Evolutionary conservation across 2,113 vertebrate genomes (phyloP), one percentile per base, ranked within the genome.

Genomic region (Ictalurus punctatus): DNA sequence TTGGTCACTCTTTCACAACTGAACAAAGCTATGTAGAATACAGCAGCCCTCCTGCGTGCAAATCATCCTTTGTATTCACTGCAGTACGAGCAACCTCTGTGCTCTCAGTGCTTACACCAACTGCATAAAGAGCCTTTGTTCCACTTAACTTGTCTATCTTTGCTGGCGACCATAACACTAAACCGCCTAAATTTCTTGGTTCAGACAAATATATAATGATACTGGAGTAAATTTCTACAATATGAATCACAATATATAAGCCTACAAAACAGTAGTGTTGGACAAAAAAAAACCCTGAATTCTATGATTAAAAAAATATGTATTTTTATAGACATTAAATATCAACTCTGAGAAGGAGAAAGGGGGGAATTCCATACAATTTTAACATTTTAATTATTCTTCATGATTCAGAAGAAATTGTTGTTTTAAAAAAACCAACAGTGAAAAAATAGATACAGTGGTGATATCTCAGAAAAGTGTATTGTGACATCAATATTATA

Each of bases 81-180:
- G 81, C 81, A 83, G 54, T 59, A 37, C 14, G n/a, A 61, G 34
- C 34, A 27, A 25, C 23, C 23, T 44, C 21, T 83, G 21, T 63
- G 59, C 58, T 23, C 58, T 83, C 81, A 63, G 81, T 44, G 58
- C 58, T 25, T 37, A 83, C 2, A 14, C 56, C 58, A 63, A 61
- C 81, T 63, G 58, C 58, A 83, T 83, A 83, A 83, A 83, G 81
- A 83, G 34, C 23, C 81, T 83, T 63, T 83, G 81, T 83, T 83
- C 59, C 6, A 14, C 34, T 63, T 40, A 25, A 83, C 12, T 83
- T 83, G 34, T 27, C 81, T 8, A 27, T 44, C 34, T 83, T 63
- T 40, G 21, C 81, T 83, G 58, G 81, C 2, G 6, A 61, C 6
- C 34, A 40, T 83, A 23, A 27, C 58, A 63, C 34, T 40, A 10